phyloP scores from a whole-genome alignment of 64 coral and sea anemone species.

The Pocillopora verrucosa region DNA sequence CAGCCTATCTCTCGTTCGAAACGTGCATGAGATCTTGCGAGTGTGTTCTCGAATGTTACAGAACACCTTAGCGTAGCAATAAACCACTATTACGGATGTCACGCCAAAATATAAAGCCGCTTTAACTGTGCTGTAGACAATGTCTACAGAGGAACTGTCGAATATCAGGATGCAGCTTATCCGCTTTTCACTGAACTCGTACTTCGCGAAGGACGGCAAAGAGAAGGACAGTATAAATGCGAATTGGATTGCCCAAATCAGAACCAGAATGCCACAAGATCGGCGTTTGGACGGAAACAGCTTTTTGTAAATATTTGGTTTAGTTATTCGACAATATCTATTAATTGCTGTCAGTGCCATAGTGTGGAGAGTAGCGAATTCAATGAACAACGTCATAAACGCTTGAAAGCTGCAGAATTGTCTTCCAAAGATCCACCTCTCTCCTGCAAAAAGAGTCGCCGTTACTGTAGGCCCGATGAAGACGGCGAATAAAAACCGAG shows the following conservation, averaged over 20 bases:
- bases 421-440: background rate
- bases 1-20: background rate
- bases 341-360: slow-evolving; percentile 1
- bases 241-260: background rate
- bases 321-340: background rate
- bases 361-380: slow-evolving; percentile 22
- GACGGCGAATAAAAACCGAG: background rate
- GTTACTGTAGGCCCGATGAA: background rate
- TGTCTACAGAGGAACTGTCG: background rate
- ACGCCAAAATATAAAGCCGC: slow-evolving; percentile 9
- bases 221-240: background rate
- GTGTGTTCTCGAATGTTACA: slow-evolving; percentile 17
- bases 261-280: background rate
- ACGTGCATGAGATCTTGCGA: background rate
- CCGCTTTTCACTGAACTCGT: background rate
- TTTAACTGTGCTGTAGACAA: background rate
- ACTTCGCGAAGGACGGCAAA: background rate
- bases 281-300: background rate
- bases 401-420: slow-evolving; percentile 2
- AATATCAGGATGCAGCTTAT: background rate
- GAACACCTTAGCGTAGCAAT: slow-evolving; percentile 48
- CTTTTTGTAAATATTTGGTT: background rate
- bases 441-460: background rate
- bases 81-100: slow-evolving; percentile 16
- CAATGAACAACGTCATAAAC: background rate